Base-by-base conservation (phyloP, 2,888 invertebrate genomes). In the Aleiodes testaceus region DNA sequence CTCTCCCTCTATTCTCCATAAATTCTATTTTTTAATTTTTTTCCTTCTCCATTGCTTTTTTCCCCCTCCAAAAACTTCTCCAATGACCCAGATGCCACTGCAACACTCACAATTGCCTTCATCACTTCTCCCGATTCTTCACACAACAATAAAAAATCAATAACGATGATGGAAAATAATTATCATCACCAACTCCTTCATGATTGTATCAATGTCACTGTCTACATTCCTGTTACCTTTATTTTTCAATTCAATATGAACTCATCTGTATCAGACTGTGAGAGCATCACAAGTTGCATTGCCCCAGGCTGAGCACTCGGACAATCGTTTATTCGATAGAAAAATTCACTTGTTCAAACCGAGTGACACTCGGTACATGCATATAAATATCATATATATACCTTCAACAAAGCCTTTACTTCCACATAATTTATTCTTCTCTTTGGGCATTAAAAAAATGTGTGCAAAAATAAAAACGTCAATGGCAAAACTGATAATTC, bases 281-380 rank as follows among this genome's bases (percentile, higher is more conserved):
- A 59, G 59, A 59, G 36, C 9, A 59, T 36, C 59, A 36, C 36
- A 53, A 26, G 26, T 30, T 53, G 36, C 16, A 59, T 11, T 9
- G 59, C 59, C 59, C 9, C 59, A 16, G 11, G 59, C 59, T 18
- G 42, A 36, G 22, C 53, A 22, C 16, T 36, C 9, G 16, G 42
- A 36, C 36, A 18, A 16, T 14, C 59, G 59, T 59, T 59, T 59
- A 16, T 42, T 18, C 36, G 59, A 11, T 30, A 59, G 42, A 59
- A 59, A 59, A 16, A 59, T 55, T 26, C 53, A n/a, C 53, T 53
- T 42, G 59, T 42, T 42, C 36, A 42, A 18, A 26, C 42, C n/a
- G 59, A 59, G 42, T 42, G 59, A 59, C 36, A 59, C 18, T 59
- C 36, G 9, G 9, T 14, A 16, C 18, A 42, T 36, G 14, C 18